These are phyloP conservation scores for Noctua pronuba DNA, from an alignment of 2,888 invertebrate genomes.

Conservation along the genomic window DNA sequence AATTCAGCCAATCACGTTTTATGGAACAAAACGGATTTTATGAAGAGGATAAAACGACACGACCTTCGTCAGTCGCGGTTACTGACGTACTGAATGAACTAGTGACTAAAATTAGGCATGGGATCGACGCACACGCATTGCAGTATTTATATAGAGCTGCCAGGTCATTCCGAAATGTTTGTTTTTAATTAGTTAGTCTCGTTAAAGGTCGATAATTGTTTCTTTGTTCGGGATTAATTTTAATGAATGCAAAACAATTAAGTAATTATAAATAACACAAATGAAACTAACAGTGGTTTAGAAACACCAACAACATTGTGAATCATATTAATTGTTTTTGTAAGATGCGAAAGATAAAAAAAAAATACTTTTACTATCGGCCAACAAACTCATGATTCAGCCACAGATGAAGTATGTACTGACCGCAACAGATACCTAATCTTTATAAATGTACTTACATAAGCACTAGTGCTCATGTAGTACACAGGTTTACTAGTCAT, in stretches of 20 bases:
- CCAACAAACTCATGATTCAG: neutral
- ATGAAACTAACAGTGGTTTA: neutral
- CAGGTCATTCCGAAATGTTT: conserved; percentile 41
- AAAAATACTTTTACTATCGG: neutral
- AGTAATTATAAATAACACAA: neutral
- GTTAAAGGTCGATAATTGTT: neutral
- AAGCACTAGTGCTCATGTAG: neutral
- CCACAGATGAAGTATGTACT: neutral
- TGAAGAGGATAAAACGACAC: conserved; percentile 5
- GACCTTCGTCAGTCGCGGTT: conserved; percentile 40
- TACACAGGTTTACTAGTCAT: neutral
- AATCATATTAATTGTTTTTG: neutral
- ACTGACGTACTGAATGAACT: conserved; percentile 63
- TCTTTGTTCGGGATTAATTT: neutral
- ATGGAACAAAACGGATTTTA: conserved; percentile 3
- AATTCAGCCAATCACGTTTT: conserved; percentile 45
- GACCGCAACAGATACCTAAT: conserved; percentile 11
- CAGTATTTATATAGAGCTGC: conserved; percentile 62
- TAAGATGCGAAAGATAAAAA: neutral
- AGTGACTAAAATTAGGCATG: conserved; percentile 61
- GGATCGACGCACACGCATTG: conserved; percentile 59
- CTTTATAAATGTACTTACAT: neutral
- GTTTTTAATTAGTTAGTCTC: conserved; percentile 26
- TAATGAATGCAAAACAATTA: neutral
- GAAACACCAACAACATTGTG: conserved; percentile 1